Base-by-base conservation (phyloP, 1,140 invertebrate genomes). In the Galleria mellonella region DNA sequence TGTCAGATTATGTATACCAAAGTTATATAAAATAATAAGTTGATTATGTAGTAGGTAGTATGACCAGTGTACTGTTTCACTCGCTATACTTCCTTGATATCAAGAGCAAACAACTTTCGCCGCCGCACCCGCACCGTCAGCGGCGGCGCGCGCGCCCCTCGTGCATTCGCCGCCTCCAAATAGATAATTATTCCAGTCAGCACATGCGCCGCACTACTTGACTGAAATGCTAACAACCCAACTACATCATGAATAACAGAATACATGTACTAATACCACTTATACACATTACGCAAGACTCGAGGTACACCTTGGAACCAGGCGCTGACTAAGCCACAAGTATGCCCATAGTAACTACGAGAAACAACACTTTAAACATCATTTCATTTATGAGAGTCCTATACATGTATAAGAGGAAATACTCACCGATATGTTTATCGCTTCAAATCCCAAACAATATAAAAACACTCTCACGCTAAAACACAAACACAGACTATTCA, bases 41-140 rank as follows among this genome's bases (percentile, higher is more conserved):
- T 23, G 17, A 23, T 15, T 8, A 36, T 15, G 9, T 6, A 36
- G 13, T 17, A 37, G 53, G 45, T 45, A 36, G 55, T 62, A 62
- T 54, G 40, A 58, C 53, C 40, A 39, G 57, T 62, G 48, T 57
- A 61, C 35, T 36, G 51, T 58, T 60, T 39, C 43, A 38, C 37
- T 36, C 36, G 43, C 39, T 33, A 54, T 58, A 74, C 68, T 81
- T 79, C 70, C 71, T 75, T 43, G 45, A 62, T 68, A 70, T 64
- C 66, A 75, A 75, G 72, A 72, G 53, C 58, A 72, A 76, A 79
- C 79, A 75, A 83, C 79, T 83, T 83, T 83, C 79, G 73, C 73
- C 51, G 48, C 38, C 15, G n/a, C 10, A 32, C 2, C 17, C 79
- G 73, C 73, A 43, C 33, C 40, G 39, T 27, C 15, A 9, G 13